These are phyloP conservation scores for Drosophila cracens DNA, from an alignment of 2,888 invertebrate genomes.

Conservation along the genomic window DNA sequence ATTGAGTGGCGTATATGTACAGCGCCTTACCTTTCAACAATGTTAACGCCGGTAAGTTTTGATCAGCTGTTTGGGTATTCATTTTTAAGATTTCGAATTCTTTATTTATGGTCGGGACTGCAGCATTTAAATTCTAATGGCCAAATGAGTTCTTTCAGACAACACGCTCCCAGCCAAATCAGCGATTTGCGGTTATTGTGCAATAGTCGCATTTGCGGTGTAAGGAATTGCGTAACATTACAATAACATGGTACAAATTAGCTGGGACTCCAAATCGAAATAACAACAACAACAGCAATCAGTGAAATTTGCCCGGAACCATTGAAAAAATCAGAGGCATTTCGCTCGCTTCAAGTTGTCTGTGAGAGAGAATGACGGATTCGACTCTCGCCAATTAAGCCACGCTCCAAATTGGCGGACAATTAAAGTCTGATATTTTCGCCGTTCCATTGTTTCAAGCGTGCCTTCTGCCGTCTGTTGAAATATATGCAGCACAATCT, in stretches of 20 bases:
- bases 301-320: not conserved
- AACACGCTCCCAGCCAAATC: constrained; percentile 20
- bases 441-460: constrained; percentile 26
- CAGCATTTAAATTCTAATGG: constrained; percentile 46
- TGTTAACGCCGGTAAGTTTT: not conserved
- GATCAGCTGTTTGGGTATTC: constrained; percentile 47
- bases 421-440: constrained; percentile 37
- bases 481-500: constrained; percentile 51
- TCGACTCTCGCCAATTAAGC: constrained; percentile 50
- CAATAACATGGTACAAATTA: constrained; percentile 7
- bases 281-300: constrained; percentile 14
- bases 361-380: constrained; percentile 3
- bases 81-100: constrained; percentile 29
- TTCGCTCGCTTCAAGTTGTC: constrained; percentile 20
- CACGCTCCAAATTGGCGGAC: constrained; percentile 46
- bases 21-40: constrained; percentile 27
- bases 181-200: constrained; percentile 1
- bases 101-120: constrained; percentile 55
- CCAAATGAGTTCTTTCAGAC: constrained; percentile 19
- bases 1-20: not conserved
- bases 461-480: constrained; percentile 8
- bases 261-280: constrained; percentile 13
- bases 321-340: constrained; percentile 4
- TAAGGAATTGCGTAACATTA: constrained; percentile 41
- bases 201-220: not conserved